phyloP scores from a whole-genome alignment of 1,140 invertebrate genomes.

The Pteromalus puparum region DNA sequence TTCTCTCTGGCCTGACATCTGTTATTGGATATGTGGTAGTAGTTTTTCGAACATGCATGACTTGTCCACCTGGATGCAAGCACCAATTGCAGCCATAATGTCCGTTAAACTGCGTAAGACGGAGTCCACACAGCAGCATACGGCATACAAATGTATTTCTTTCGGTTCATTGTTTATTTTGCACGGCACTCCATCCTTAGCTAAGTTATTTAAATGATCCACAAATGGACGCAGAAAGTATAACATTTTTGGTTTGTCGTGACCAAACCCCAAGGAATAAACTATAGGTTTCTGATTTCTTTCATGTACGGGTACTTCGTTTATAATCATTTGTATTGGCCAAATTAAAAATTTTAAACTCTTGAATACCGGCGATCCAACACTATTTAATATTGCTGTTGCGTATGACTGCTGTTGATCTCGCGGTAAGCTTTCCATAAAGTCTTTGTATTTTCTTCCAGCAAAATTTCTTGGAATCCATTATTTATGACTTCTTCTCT shows the following conservation, averaged over 20 bases:
- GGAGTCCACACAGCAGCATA: slow-evolving; percentile 48
- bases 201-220: too few species aligned
- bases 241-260: not conserved
- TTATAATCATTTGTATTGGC: slow-evolving; percentile 44
- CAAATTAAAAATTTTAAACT: slow-evolving; percentile 52
- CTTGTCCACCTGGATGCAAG: too few species aligned
- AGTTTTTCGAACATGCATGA: too few species aligned
- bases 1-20: too few species aligned
- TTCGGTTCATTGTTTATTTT: too few species aligned
- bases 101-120: too few species aligned
- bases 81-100: too few species aligned
- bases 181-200: too few species aligned
- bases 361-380: slow-evolving; percentile 46
- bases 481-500: not conserved
- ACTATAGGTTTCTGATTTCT: slow-evolving; percentile 26
- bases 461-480: slow-evolving; percentile 36
- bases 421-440: too few species aligned
- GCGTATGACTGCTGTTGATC: too few species aligned
- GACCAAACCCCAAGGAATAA: slow-evolving; percentile 47
- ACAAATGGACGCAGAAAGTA: too few species aligned
- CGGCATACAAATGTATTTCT: not conserved
- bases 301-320: not conserved
- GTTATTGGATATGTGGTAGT: too few species aligned
- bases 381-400: slow-evolving; percentile 45
- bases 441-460: slow-evolving; percentile 46